Evolutionary conservation across 2,113 vertebrate species (phyloP).

Genomic region (Platichthys stellatus): DNA sequence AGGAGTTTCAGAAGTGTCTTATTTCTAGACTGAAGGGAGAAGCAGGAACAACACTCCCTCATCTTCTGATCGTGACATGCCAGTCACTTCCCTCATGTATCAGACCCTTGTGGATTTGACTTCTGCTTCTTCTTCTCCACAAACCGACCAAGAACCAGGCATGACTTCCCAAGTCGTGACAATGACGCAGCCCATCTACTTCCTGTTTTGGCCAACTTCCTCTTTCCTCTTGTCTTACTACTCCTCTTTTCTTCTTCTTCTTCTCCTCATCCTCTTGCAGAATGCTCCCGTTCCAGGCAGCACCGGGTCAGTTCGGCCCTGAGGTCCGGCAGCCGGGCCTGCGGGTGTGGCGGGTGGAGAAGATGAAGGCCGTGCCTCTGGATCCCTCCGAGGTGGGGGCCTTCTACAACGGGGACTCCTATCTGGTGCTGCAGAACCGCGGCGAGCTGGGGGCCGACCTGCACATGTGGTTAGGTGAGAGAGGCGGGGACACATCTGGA

Average conservation of each 20-base stretch:
- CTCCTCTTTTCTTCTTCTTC: not conserved
- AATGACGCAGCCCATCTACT: not conserved
- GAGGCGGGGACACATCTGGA: not conserved
- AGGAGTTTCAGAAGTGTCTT: no score
- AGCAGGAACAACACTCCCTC: not conserved
- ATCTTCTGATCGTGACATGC: not conserved
- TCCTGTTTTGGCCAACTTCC: conserved; percentile 25
- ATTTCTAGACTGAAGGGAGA: not conserved
- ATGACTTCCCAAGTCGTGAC: not conserved
- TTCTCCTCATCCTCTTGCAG: conserved; percentile 50
- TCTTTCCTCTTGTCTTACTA: not conserved
- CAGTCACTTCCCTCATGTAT: not conserved
- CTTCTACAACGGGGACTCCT: conserved; percentile 90
- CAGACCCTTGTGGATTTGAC: not conserved
- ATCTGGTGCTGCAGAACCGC: conserved; percentile 87
- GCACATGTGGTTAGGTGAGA: conserved; percentile 93
- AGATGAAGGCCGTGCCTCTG: conserved; percentile 85
- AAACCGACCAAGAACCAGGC: no score
- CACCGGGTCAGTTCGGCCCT: conserved; percentile 78
- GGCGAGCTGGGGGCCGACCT: conserved; percentile 81
- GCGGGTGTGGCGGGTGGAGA: conserved; percentile 88
- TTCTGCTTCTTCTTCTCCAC: no score
- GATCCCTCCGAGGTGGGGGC: conserved; percentile 77
- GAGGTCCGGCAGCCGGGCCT: conserved; percentile 80
- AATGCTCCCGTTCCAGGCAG: conserved; percentile 78